Base-by-base conservation (phyloP, 2,113 vertebrate species). In the Panthera tigris region DNA sequence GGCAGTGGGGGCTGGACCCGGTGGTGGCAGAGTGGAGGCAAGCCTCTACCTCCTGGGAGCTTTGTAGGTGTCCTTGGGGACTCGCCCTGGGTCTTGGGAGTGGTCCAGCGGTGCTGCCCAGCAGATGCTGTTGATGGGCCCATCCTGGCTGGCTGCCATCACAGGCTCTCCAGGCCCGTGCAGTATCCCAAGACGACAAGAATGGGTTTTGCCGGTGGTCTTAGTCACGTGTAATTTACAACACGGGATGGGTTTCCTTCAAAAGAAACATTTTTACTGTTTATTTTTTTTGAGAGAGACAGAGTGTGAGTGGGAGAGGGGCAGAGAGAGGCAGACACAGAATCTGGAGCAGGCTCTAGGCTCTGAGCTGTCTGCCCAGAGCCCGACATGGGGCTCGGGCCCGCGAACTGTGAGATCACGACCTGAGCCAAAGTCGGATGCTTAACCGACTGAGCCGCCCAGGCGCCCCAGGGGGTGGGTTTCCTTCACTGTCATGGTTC, bases 1-100 rank as follows among this genome's bases (percentile, higher is more conserved):
- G 41, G 41, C 3, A 9, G 0, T 8, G 5, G 48, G n/a, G 7
- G 33, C 6, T 8, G 27, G 82, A 21, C 1, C 7, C 1, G 78
- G 31, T 0, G 23, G 69, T 33, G 36, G 82, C 52, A 27, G 39
- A 71, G 14, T 23, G 33, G 41, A 91, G 31, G 27, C 21, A 41
- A 9, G 19, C 61, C 33, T 74, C 36, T 36, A 0, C 19, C n/a
- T 90, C 63, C 74, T 71, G 65, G 74, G 4, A 23, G 18, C n/a
- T 50, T 29, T 94, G 27, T 19, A 12, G 83, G 39, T 8, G 8
- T 73, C 68, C 55, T 21, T n/a, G 88, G 80, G 82, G 63, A 55
- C 52, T 61, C 25, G 7, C 23, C 79, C 50, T 2, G 27, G 66
- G 33, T 39, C 66, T 89, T 80, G n/a, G 50, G 25, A 45, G 65